A percentile compares a stretch with the other conserved stretches of the same genome.
Evolutionary conservation across 2,113 vertebrate genomes (phyloP).

Genomic region (Oreochromis aureus): DNA sequence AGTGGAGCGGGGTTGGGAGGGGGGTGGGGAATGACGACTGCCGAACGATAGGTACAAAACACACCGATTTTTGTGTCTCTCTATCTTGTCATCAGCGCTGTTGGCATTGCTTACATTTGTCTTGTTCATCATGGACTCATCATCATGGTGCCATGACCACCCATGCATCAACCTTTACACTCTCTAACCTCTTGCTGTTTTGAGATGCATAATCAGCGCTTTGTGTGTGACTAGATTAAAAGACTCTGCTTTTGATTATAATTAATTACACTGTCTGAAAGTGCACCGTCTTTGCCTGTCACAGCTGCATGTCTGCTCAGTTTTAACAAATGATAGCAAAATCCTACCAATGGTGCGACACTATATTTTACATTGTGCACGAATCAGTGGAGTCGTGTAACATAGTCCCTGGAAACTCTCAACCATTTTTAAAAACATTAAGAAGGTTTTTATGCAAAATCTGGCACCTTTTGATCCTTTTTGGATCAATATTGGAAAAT

Average conservation of each 20-base stretch:
- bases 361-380: not conserved
- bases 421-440: not conserved
- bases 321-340: not conserved
- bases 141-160: not conserved
- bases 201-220: not conserved
- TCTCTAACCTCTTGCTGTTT: not conserved
- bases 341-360: not conserved
- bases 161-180: not conserved
- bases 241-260: not conserved
- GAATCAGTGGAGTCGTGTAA: not conserved
- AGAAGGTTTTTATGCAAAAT: not conserved
- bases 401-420: not conserved
- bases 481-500: not conserved
- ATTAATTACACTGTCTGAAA: not conserved
- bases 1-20: not conserved
- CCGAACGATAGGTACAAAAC: conserved; percentile 15
- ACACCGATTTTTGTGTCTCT: conserved; percentile 19
- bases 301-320: not conserved
- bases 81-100: conserved; percentile 31
- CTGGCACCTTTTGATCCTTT: not conserved
- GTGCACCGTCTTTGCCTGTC: not conserved
- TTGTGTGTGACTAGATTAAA: not conserved
- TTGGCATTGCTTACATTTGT: conserved; percentile 22
- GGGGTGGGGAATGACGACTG: not conserved
- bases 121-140: conserved; percentile 7